Evolutionary conservation across 2,113 vertebrate genomes (phyloP), one percentile per base, ranked within the genome.

Genomic region (Varanus salvator): DNA sequence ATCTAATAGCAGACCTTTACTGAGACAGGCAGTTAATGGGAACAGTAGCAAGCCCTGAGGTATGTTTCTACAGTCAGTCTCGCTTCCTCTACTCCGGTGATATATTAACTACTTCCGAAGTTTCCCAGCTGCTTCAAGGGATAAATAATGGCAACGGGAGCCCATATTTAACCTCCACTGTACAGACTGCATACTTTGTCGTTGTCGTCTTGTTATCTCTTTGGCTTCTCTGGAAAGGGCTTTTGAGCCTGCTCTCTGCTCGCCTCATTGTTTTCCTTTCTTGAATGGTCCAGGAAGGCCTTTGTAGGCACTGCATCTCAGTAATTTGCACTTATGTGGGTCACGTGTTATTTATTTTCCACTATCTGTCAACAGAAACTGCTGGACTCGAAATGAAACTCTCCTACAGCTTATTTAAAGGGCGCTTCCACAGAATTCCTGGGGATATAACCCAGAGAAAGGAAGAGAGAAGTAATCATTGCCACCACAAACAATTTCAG

Each of bases 61-160:
- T 97, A 94, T 97, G 97, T 97, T 97, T 97, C 86, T 95, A 87
- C 44, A 97, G 95, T 92, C 85, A 48, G 86, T 93, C 94, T 96
- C 0, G 0, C 93, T 96, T 95, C 93, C 96, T 95, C 93, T 0
- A 0, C 87, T 92, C 92, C 94, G 86, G 91, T 97, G 97, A 97
- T 97, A 93, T 95, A 98, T 97, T 96, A 97, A 97, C 96, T 97
- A 31, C 95, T 96, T 91, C 0, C 9, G 94, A 97, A 97, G 96
- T 94, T 96, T 94, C 96, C 96, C 96, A 95, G 97, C 96, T 96
- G 95, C 96, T 97, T 86, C 95, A 77, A 75, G 89, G 93, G 90
- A 96, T 97, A 95, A 97, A 95, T 97, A 96, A 97, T 94, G 96
- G 95, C 95, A 95, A 93, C 57, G 52, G 92, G 93, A 96, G 94